Evolutionary conservation across 2,797 vertebrate species (phyloP), one percentile per base, ranked within the genome.

Genomic region (Sebastes steindachneri): DNA sequence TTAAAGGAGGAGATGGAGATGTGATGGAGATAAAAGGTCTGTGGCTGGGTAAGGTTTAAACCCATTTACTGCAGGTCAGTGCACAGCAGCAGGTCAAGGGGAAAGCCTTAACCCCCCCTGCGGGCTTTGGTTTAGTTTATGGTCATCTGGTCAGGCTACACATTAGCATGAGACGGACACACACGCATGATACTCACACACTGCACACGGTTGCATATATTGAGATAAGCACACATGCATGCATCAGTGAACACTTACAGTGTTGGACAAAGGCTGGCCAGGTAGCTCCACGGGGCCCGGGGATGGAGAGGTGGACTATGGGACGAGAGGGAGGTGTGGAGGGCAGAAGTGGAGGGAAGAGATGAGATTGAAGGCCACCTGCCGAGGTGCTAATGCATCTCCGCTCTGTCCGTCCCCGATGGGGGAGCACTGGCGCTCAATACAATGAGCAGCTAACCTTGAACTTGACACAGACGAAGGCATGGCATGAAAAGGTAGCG

Each of bases 361-460:
- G 90, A 92, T 88, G 90, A 90, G 92, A 94, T 90, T 92, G 93
- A 88, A 77, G 85, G 84, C 90, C 90, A 64, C 93, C 94, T 87
- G 86, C 95, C 4, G 94, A 95, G 95, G 93, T 95, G 94, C 93
- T 96, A 96, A 96, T 96, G 95, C 95, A 94, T 93, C 93, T 91
- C 89, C 75, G 37, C 89, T 86, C 88, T 77, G 73, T 85, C 81
- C 3, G 2, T 85, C 91, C 92, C 82, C 82, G 12, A 86, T 75
- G 84, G 91, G 92, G 84, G 86, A 85, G 86, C 81, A 68, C 65
- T 89, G 90, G 85, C 85, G 66, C 92, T 95, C 92, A 89, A 94
- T 94, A 93, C 92, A 88, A 93, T 95, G 92, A 95, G 92, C 93
- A 93, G 83, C 93, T 94, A 94, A 95, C 95, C 95, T 95, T 95